Percentiles rank a stretch among this genome's conserved stretches.
phyloP scores from a whole-genome alignment of 2,888 invertebrate genomes.

The Acanthosepion lycidas region DNA sequence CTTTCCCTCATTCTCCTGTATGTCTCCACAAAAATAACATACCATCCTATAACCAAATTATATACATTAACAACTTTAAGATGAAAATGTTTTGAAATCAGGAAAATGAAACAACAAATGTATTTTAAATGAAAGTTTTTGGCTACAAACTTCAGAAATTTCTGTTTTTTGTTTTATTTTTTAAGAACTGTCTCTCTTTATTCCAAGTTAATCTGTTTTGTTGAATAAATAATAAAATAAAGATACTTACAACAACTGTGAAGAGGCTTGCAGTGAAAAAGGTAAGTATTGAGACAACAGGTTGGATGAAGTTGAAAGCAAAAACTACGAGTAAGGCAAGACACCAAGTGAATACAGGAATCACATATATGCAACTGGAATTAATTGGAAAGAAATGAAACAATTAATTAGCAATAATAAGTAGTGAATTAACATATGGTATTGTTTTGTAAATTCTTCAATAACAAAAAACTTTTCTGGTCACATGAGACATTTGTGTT shows the following conservation, averaged over 20 bases:
- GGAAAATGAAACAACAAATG: neutral
- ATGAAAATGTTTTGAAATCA: no score
- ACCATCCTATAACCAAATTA: no score
- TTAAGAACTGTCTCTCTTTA: neutral
- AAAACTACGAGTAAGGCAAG: constrained; percentile 70
- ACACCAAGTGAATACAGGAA: constrained; percentile 72
- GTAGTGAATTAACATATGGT: no score
- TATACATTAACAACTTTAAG: no score
- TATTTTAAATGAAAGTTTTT: no score
- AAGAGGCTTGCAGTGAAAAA: constrained; percentile 72
- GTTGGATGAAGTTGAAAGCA: constrained; percentile 70
- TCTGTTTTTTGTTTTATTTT: neutral
- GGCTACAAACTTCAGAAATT: no score
- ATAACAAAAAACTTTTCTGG: no score
- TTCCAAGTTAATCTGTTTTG: neutral
- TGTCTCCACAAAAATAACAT: no score
- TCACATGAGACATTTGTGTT: no score
- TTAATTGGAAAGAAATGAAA: constrained; percentile 49
- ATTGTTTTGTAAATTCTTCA: no score
- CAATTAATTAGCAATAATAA: no score
- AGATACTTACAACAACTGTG: constrained; percentile 69
- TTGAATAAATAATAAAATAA: constrained; percentile 11
- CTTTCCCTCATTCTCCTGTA: no score
- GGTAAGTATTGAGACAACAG: constrained; percentile 71
- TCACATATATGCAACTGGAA: constrained; percentile 69